Evolutionary conservation across 2,113 vertebrate species (phyloP), one percentile per base, ranked within the genome.

Genomic region (Thinocorus orbignyianus): DNA sequence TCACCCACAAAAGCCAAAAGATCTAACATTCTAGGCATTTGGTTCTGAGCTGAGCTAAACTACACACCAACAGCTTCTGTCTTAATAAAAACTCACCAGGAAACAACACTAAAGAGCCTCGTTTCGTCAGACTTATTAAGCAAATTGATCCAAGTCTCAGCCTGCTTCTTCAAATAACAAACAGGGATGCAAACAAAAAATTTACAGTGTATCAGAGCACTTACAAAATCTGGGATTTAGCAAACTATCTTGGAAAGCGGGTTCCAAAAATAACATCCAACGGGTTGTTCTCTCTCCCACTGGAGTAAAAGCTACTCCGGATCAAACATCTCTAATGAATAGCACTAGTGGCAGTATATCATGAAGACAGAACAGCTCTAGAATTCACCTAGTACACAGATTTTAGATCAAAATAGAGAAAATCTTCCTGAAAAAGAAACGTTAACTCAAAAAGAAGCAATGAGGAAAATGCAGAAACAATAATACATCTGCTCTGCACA

Each of bases 251-350:
- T 72, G 39, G 77, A 93, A 88, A 86, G 65, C n/a, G 76, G 15
- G 14, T 88, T 91, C 76, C 69, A 95, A 95, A 96, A 92, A 92
- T 64, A 91, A 64, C 31, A 74, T 78, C 68, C 13, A 74, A n/a
- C 0, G 1, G 39, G 48, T 68, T 87, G 52, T 57, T 91, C 61
- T 81, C 31, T 78, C 31, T 86, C 90, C 61, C 85, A 60, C 51
- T 3, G 1, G 55, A 66, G 30, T 66, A 77, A 90, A 81, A 88
- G 64, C 48, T 86, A 71, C 42, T 68, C 52, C 4, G 9, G 60
- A 93, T 92, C 86, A 95, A 92, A 74, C 60, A 58, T 8, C 66
- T 92, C 69, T 93, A 91, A 77, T 62, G 86, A 95, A 76, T 8
- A 93, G 60, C 72, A 93, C 55, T 68, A 74, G 69, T 79, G 39